A percentile compares a stretch with the other conserved stretches of the same genome.
Conservation (phyloP, 1,140 invertebrate genomes). For the Drosophila tsacasi region DNA sequence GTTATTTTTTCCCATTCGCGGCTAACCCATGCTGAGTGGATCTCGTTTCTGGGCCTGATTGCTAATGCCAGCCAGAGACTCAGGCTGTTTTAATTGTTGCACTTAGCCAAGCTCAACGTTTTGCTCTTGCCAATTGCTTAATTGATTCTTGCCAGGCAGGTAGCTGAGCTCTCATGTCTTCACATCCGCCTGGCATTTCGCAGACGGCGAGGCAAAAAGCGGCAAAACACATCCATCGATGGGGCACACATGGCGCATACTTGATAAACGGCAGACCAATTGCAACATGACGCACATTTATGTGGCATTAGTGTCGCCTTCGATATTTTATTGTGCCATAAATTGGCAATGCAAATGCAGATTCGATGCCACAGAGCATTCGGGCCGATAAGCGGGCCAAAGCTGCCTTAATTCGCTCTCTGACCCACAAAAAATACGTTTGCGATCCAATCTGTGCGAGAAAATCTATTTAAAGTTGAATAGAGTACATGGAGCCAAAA, state of each 20-base stretch:
- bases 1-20: constrained; percentile 6
- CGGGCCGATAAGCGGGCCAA: constrained; percentile 46
- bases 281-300: constrained; percentile 73
- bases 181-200: constrained; percentile 63
- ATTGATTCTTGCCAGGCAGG: constrained; percentile 61
- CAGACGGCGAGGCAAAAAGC: constrained; percentile 23
- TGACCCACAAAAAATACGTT: constrained; percentile 60
- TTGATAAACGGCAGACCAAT: constrained; percentile 60
- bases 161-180: constrained; percentile 56
- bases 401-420: constrained; percentile 55
- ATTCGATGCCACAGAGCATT: constrained; percentile 42
- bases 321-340: constrained; percentile 66
- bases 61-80: constrained; percentile 32
- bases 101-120: constrained; percentile 46
- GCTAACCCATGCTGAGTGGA: constrained; percentile 31
- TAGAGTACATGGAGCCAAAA: constrained; percentile 10
- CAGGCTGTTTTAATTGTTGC: constrained; percentile 53
- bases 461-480: constrained; percentile 35
- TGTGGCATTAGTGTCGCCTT: constrained; percentile 69
- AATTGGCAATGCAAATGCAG: constrained; percentile 55
- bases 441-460: constrained; percentile 44
- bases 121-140: constrained; percentile 50
- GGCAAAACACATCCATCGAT: constrained; percentile 39
- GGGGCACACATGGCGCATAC: constrained; percentile 68
- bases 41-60: constrained; percentile 38